Conservation (phyloP, 2,113 vertebrate genomes). For the Egretta garzetta region DNA sequence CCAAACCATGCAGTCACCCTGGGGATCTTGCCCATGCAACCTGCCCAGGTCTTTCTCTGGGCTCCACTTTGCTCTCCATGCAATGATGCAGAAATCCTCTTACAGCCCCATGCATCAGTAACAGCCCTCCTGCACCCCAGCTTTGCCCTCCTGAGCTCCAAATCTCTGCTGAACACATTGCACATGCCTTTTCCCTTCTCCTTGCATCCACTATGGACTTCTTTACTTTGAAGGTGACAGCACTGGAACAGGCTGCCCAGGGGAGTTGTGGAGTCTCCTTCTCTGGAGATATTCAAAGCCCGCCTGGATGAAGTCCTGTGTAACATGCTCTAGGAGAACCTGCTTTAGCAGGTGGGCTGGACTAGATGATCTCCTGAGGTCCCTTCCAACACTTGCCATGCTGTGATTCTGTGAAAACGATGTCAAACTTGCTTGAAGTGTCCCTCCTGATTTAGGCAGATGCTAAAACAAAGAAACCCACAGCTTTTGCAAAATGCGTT, state of each 20-base stretch:
- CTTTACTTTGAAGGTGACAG: no score
- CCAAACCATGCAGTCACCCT: background rate
- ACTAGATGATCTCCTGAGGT: no score
- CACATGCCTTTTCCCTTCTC: background rate
- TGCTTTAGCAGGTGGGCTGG: no score
- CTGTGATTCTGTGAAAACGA: background rate
- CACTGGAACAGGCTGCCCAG: no score
- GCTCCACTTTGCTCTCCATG: background rate
- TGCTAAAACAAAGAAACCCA: background rate
- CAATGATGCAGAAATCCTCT: background rate
- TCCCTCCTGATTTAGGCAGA: background rate
- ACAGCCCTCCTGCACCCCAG: background rate
- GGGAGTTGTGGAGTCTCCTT: no score
- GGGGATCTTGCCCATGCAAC: background rate
- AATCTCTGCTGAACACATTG: background rate
- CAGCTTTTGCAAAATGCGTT: rapidly evolving
- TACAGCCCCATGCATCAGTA: background rate
- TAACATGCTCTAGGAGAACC: no score
- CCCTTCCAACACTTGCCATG: no score
- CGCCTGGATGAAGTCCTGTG: no score
- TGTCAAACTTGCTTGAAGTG: background rate
- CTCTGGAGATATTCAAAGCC: no score
- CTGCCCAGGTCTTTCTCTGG: background rate
- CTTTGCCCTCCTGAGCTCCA: background rate
- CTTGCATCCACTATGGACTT: background rate